Base-by-base conservation (phyloP, 2,888 invertebrate species). In the Dendrolimus pini region DNA sequence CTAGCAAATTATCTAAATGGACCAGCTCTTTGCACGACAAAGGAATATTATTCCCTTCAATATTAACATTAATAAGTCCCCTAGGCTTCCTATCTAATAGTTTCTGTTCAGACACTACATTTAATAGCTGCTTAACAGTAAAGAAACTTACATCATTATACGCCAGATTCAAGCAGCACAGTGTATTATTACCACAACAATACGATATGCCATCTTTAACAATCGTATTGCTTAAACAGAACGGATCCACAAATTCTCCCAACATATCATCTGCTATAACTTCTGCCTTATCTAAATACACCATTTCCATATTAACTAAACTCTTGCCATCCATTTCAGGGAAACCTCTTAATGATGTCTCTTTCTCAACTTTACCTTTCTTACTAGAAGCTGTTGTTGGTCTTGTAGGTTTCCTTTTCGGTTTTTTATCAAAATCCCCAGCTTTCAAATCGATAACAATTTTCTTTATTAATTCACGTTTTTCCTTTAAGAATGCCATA, bases 11-110 rank as follows among this genome's bases (percentile, higher is more conserved):
- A 57, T 80, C 73, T 12, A 85, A 76, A 41, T 70, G 56, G 0
- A 3, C 7, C 54, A 78, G 64, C 56, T 85, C 84, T 2, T 55
- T 57, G 67, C 84, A 81, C 6, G 12, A 3, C 0, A 55, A n/a
- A 0, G 86, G 85, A n/a, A 86, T 47, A 13, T 58, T 59, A 42
- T 87, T 87, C 0, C 87, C 87, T 57, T 83, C 82, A 2, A 86
- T 66, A 1, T 64, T 63, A 1, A 86, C 60, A 56, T 78, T 80
- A 6, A 82, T 59, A 41, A 87, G 63, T 0, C 87, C 87, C 13
- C 58, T 71, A 1, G 80, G 80, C 8, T 62, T 75, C 59, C 75
- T 75, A 3, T 72, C 62, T 0, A 65, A 30, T 1, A 52, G 41
- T 12, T 61, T 75, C 58, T 87, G 87, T 12, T 64, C 65, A 8